Conservation (phyloP, 2,888 invertebrate species). For the Limnephilus rhombicus region DNA sequence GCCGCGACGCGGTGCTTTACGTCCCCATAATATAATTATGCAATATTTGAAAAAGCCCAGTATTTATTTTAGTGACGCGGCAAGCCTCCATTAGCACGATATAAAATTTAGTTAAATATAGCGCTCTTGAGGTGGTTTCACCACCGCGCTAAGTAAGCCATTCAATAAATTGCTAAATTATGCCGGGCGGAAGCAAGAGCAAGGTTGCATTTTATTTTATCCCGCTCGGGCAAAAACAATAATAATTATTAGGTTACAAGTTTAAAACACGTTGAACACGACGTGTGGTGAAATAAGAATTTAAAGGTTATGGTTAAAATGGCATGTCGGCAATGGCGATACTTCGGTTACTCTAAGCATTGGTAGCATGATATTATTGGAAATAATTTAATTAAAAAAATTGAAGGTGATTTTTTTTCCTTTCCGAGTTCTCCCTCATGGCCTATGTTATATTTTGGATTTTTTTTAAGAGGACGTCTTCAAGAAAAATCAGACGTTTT, state of each 20-base stretch:
- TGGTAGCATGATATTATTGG: too few relatives aligned
- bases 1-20: background rate
- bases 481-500: background rate
- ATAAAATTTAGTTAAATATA: background rate
- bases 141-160: background rate
- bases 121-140: background rate
- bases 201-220: background rate
- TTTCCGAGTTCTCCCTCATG: too few relatives aligned
- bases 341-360: too few relatives aligned
- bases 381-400: too few relatives aligned
- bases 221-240: background rate
- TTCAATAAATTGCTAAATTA: background rate
- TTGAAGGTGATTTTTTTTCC: too few relatives aligned
- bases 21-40: slow-evolving; percentile 8
- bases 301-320: background rate
- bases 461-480: background rate
- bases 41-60: slow-evolving; percentile 37
- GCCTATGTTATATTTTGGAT: background rate
- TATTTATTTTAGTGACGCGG: slow-evolving; percentile 17
- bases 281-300: background rate
- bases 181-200: background rate
- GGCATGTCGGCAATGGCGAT: background rate
- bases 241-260: background rate
- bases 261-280: background rate
- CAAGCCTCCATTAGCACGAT: background rate